Conservation (phyloP, 2,888 invertebrate species). For the Hirtodrosophila alboralis region DNA sequence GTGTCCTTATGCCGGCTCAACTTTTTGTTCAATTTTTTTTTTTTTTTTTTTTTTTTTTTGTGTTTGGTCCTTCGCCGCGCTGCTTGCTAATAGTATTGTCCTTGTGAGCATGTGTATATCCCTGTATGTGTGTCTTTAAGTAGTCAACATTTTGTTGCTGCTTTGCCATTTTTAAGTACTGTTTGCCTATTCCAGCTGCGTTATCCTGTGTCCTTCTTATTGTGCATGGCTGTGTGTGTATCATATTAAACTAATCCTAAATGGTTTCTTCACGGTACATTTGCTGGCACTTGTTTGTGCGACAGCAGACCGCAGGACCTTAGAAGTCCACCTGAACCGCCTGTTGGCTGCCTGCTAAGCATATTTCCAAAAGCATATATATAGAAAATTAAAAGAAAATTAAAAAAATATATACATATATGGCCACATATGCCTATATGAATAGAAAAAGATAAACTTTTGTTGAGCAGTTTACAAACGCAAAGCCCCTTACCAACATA, state of each 20-base stretch:
- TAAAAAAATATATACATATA: neutral
- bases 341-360: constrained; percentile 28
- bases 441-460: constrained; percentile 4
- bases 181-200: constrained; percentile 82
- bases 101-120: constrained; percentile 28
- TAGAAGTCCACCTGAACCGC: constrained; percentile 4
- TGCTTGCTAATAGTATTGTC: constrained; percentile 57
- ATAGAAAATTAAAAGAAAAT: constrained; percentile 42
- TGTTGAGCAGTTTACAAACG: too few relatives aligned
- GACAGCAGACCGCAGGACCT: constrained; percentile 20
- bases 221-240: constrained; percentile 47
- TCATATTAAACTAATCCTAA: constrained; percentile 83
- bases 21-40: too few relatives aligned
- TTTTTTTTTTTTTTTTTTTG: constrained; percentile 15
- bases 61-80: constrained; percentile 20
- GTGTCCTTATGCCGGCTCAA: constrained; percentile 59
- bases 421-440: neutral
- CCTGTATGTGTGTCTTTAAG: constrained; percentile 45
- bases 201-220: constrained; percentile 53
- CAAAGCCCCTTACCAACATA: neutral
- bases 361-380: constrained; percentile 29
- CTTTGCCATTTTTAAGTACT: constrained; percentile 76
- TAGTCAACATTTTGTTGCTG: constrained; percentile 69
- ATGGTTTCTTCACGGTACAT: constrained; percentile 83
- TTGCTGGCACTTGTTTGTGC: constrained; percentile 65